These are phyloP conservation scores for Forficula auricularia DNA, from an alignment of 1,140 invertebrate genomes.

Conservation along the genomic window DNA sequence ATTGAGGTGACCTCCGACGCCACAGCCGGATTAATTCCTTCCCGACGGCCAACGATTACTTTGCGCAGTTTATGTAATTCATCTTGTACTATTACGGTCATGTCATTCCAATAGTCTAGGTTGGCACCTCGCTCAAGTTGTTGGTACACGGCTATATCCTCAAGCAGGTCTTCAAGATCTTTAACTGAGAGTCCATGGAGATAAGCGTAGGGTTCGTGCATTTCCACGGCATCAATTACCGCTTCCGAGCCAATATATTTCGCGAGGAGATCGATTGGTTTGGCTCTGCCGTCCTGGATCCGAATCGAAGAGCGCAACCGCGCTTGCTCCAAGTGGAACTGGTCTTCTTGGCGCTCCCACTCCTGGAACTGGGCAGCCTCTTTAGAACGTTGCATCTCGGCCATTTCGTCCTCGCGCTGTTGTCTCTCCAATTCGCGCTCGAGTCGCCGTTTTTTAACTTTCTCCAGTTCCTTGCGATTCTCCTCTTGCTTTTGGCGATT, in stretches of 20 bases:
- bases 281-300: slow-evolving; percentile 89
- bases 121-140: slow-evolving; percentile 73
- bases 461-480: slow-evolving; percentile 74
- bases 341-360: slow-evolving; percentile 89
- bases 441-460: slow-evolving; percentile 75
- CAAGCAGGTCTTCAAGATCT: slow-evolving; percentile 92
- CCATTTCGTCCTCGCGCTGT: slow-evolving; percentile 77
- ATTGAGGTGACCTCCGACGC: slow-evolving; percentile 72
- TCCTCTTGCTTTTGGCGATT: slow-evolving; percentile 79
- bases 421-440: slow-evolving; percentile 81
- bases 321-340: slow-evolving; percentile 80
- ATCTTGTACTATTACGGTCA: slow-evolving; percentile 88
- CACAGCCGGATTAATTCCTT: slow-evolving; percentile 88
- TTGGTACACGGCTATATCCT: slow-evolving; percentile 80
- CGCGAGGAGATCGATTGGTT: slow-evolving; percentile 93
- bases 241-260: slow-evolving; percentile 91
- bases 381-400: slow-evolving; percentile 71
- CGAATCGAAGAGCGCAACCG: slow-evolving; percentile 79
- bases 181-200: slow-evolving; percentile 76
- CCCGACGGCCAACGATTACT: slow-evolving; percentile 47
- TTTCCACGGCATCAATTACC: slow-evolving; percentile 82
- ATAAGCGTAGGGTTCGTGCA: slow-evolving; percentile 96
- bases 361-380: slow-evolving; percentile 88
- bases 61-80: slow-evolving; percentile 78
- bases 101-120: slow-evolving; percentile 90